phyloP scores from a whole-genome alignment of 2,113 vertebrate species.

The Barnardius zonarius region DNA sequence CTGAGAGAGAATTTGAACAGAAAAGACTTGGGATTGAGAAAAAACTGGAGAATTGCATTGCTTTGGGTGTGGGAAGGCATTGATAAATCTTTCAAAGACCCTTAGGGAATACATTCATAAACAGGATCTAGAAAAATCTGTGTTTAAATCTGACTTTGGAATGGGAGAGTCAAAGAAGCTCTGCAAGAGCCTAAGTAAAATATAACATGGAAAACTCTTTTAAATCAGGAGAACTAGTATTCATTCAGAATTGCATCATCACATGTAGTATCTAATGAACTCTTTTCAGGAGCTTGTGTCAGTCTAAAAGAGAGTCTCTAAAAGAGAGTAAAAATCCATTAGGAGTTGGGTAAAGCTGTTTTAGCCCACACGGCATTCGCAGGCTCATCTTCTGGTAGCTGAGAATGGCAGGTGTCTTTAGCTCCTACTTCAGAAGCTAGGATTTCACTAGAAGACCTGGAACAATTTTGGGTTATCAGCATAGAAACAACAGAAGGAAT shows the following conservation, averaged over 20 bases:
- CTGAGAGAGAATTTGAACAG: neutral
- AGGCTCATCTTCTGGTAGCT: neutral
- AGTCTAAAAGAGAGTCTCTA: neutral
- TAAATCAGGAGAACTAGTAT: neutral
- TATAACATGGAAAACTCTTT: neutral
- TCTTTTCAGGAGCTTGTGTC: neutral
- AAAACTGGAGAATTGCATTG: neutral
- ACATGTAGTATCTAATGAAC: neutral
- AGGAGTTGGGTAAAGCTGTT: neutral
- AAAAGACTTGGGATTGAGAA: neutral
- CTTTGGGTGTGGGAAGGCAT: neutral
- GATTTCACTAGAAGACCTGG: neutral
- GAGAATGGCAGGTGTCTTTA: neutral
- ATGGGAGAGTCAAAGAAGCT: neutral
- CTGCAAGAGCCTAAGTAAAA: neutral
- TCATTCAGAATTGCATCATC: neutral
- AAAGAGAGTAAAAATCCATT: neutral
- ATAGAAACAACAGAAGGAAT: neutral
- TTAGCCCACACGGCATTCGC: rapidly evolving
- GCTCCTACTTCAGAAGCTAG: neutral
- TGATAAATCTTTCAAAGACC: neutral
- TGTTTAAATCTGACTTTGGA: neutral
- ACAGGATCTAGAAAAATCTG: neutral
- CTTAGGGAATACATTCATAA: neutral
- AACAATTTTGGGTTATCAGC: neutral